Conservation (phyloP, 64 coral and sea anemone genomes). For the Pocillopora damicornis region DNA sequence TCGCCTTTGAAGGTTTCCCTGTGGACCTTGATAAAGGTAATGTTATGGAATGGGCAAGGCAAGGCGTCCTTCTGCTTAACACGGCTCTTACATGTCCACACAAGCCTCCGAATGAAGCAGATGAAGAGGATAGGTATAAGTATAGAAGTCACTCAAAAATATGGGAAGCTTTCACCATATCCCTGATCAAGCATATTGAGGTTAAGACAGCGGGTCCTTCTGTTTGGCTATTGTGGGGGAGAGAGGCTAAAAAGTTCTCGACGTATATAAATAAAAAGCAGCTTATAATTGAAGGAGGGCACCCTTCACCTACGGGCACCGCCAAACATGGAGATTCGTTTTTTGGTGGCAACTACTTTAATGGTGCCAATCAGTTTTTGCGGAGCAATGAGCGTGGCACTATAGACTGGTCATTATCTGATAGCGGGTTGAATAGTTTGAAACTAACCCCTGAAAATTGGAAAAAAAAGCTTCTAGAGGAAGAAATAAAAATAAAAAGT, state of each 20-base stretch:
- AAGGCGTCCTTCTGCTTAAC: background rate
- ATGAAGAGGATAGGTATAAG: too few relatives aligned
- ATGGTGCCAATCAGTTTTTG: background rate
- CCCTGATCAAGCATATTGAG: background rate
- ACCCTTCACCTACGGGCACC: background rate
- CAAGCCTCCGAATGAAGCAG: background rate
- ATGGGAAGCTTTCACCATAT: background rate
- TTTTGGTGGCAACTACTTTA: background rate
- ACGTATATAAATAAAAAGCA: background rate
- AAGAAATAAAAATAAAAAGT: too few relatives aligned
- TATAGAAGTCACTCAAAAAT: background rate
- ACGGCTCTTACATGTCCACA: background rate
- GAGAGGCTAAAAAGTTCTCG: background rate
- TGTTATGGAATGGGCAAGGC: background rate
- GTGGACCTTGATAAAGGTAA: background rate
- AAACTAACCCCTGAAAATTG: too few relatives aligned
- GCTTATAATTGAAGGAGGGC: background rate
- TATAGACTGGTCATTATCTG: background rate
- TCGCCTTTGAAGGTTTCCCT: background rate
- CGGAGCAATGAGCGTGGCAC: background rate
- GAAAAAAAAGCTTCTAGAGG: too few relatives aligned
- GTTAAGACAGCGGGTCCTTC: background rate
- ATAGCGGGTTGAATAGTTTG: too few relatives aligned
- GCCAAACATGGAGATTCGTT: background rate
- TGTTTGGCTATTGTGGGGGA: background rate